Evolutionary conservation across 2,888 invertebrate species (phyloP), one percentile per base, ranked within the genome.

Genomic region (Cheilosia vulpina): DNA sequence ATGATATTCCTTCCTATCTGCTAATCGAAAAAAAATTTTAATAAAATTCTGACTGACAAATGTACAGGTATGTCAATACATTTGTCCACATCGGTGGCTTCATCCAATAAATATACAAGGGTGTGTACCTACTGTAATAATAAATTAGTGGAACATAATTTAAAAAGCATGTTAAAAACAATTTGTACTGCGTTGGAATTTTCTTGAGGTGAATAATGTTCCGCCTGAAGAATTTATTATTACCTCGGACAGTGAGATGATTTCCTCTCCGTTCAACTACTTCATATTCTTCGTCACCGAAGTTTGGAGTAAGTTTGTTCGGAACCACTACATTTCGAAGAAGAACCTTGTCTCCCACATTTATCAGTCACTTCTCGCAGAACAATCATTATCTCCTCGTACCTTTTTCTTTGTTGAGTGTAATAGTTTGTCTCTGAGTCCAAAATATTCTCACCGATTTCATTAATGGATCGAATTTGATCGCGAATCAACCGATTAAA

Each of bases 1-100:
- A 52, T 55, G 24, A 63, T 68, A 62, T 68, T 68, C 62, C 57
- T 52, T 71, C 31, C 31, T 57, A 21, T 68, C 66, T 68, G 68
- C 62, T 34, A 34, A 52, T 60, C 55, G 50, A 34, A 55, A 53
- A 71, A 68, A 24, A 4, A 24, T 17, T 19, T 65, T n/a, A 52
- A 19, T 43, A 53, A 65, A 47, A 60, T 47, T 38, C 55, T 27
- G 7, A 60, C 11, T 82, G 82, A 77, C 82, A 71, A 52, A 57
- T 82, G 62, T 11, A 2, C 66, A 65, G 60, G 53, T 34, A 66
- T 62, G 78, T 38, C 53, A 65, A n/a, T 47, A 19, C 13, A 13
- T 45, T 31, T n/a, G 24, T 58, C 50, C 24, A 58, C 47, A 50
- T 58, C 34, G 17, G 24, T 68, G 41, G 38, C 5, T 34, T 4